These are phyloP conservation scores for Selenia dentaria DNA, from an alignment of 2,888 invertebrate species.

Conservation along the genomic window DNA sequence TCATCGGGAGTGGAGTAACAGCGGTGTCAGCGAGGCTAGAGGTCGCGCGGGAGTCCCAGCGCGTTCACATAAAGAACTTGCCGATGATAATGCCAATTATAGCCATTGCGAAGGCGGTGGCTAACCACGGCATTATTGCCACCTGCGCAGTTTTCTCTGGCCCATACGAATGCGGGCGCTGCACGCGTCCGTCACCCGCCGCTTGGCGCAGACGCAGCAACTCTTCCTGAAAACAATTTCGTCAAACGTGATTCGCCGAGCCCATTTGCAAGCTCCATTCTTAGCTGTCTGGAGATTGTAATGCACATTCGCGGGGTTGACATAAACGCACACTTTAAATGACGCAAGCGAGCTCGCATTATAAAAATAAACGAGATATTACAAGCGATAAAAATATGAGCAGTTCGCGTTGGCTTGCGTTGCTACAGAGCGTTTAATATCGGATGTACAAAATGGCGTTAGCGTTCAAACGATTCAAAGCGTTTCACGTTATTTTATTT, in stretches of 20 bases:
- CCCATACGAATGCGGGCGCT: constrained; percentile 70
- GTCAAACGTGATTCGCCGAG: neutral
- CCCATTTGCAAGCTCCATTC: no score
- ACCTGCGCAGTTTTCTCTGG: constrained; percentile 85
- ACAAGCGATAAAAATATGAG: neutral
- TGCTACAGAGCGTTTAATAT: neutral
- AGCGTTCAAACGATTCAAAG: neutral
- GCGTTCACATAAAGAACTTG: constrained; percentile 92
- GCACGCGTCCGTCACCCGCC: constrained; percentile 60
- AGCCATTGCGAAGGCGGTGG: constrained; percentile 87
- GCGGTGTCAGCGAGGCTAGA: constrained; percentile 57
- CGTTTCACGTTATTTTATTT: neutral
- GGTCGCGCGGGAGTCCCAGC: constrained; percentile 54
- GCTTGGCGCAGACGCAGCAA: constrained; percentile 84
- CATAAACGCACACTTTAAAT: no score
- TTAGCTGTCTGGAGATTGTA: no score
- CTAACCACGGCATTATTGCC: constrained; percentile 86
- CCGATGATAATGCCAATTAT: constrained; percentile 91
- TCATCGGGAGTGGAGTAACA: constrained; percentile 59
- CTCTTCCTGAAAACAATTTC: constrained; percentile 82
- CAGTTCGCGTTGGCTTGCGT: neutral
- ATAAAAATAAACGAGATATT: neutral
- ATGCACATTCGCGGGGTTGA: no score
- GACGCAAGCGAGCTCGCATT: neutral
- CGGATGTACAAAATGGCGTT: neutral